Evolutionary conservation across 2,888 invertebrate species (phyloP).

Genomic region (Allygus modestus): DNA sequence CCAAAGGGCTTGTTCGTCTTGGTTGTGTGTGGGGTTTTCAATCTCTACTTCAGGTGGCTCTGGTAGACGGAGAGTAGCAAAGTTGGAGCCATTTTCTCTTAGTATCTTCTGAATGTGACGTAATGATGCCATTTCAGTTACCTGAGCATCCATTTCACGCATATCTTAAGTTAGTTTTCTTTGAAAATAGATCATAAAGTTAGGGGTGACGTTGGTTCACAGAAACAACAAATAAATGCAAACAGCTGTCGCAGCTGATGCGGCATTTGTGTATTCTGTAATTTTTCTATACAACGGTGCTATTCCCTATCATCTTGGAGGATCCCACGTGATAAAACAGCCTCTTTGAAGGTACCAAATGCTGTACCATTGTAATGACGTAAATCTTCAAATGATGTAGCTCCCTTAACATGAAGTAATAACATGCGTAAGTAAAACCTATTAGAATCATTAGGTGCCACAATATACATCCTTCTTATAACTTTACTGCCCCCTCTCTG

Average conservation of each 20-base stretch:
- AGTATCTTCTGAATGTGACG: neutral
- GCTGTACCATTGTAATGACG: constrained; percentile 26
- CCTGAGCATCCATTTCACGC: neutral
- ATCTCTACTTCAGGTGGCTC: neutral
- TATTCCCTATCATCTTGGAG: constrained; percentile 61
- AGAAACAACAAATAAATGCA: constrained; percentile 52
- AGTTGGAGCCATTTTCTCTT: constrained; percentile 20
- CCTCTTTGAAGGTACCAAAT: constrained; percentile 7
- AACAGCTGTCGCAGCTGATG: constrained; percentile 58
- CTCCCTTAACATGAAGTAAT: constrained; percentile 51
- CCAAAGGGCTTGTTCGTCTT: neutral
- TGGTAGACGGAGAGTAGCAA: constrained; percentile 9
- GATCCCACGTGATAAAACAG: constrained; percentile 49
- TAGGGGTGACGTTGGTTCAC: constrained; percentile 25
- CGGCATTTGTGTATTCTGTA: constrained; percentile 18
- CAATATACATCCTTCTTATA: constrained; percentile 61
- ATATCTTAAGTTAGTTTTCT: neutral
- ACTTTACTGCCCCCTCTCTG: constrained; percentile 10
- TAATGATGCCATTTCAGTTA: neutral
- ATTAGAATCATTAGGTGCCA: constrained; percentile 44
- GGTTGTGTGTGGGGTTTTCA: neutral
- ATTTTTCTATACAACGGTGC: constrained; percentile 51
- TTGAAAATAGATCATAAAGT: constrained; percentile 55
- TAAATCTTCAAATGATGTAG: constrained; percentile 57
- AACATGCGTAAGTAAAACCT: constrained; percentile 61